Conservation (phyloP, 2,797 vertebrate species). For the Simalia tracyae region DNA sequence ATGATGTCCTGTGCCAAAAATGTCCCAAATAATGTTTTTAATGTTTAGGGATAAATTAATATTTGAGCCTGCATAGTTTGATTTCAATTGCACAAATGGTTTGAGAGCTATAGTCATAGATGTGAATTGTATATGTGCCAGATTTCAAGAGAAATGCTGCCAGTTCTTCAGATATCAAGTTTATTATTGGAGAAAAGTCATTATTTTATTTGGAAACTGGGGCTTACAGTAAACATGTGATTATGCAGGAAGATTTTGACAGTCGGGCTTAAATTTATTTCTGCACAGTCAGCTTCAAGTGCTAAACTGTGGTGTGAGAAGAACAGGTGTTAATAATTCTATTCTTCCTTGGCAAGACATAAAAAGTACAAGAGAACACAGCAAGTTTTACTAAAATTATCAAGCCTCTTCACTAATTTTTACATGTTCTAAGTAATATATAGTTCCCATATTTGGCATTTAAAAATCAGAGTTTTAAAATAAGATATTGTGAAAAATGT, state of each 20-base stretch:
- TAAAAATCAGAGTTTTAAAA: conserved; percentile 6
- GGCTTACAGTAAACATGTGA: neutral
- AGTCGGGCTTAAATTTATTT: conserved; percentile 51
- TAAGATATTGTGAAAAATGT: conserved; percentile 8
- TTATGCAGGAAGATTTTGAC: conserved; percentile 34
- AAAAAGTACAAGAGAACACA: conserved; percentile 41
- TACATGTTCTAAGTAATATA: conserved; percentile 10
- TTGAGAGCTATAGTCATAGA: neutral
- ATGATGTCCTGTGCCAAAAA: neutral
- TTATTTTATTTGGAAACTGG: conserved; percentile 16
- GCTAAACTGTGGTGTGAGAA: conserved; percentile 33
- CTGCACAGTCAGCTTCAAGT: conserved; percentile 51
- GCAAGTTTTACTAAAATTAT: conserved; percentile 37
- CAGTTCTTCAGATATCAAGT: neutral
- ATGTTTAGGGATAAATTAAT: neutral
- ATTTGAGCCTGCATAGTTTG: neutral
- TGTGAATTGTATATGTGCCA: neutral
- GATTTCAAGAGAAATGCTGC: conserved; percentile 25
- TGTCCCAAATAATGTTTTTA: neutral
- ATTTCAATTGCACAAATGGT: neutral
- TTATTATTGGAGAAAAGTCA: neutral
- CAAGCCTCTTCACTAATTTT: conserved; percentile 32
- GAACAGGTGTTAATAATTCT: conserved; percentile 57
- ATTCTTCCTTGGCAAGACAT: conserved; percentile 47
- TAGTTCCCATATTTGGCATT: conserved; percentile 10